Conservation (phyloP, 2,888 invertebrate species). For the Hirtodrosophila trivittata region DNA sequence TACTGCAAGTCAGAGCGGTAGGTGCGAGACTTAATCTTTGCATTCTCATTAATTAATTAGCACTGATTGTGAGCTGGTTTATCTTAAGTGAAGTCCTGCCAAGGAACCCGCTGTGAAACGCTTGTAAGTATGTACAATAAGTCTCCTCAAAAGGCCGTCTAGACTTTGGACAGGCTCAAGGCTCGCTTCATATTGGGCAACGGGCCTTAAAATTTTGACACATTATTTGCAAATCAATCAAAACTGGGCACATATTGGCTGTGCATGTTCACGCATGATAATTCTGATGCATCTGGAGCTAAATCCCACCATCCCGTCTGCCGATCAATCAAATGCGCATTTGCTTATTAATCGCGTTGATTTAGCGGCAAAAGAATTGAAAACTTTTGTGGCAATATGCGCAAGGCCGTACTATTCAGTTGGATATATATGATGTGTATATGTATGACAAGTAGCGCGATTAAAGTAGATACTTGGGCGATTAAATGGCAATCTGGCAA, state of each 20-base stretch:
- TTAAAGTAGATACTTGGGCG: neutral
- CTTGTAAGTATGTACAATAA: too few species aligned
- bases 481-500: conserved; percentile 25
- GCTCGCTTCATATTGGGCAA: neutral
- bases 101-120: too few species aligned
- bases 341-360: conserved; percentile 65
- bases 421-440: too few species aligned
- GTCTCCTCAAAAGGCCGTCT: too few species aligned
- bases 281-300: conserved; percentile 8
- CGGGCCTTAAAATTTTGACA: conserved; percentile 12
- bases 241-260: conserved; percentile 3
- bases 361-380: conserved; percentile 41
- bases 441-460: too few species aligned
- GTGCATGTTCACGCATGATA: neutral
- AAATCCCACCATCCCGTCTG: conserved; percentile 2
- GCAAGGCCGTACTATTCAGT: neutral
- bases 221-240: conserved; percentile 66
- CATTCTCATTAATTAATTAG: neutral
- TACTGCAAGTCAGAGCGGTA: too few species aligned
- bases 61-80: neutral
- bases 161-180: conserved; percentile 29
- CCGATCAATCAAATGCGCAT: conserved; percentile 66
- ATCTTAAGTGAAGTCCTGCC: neutral
- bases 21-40: neutral
- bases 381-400: conserved; percentile 30